Evolutionary conservation across 2,797 vertebrate species (phyloP), one percentile per base, ranked within the genome.

Genomic region (Harpagifer antarcticus): DNA sequence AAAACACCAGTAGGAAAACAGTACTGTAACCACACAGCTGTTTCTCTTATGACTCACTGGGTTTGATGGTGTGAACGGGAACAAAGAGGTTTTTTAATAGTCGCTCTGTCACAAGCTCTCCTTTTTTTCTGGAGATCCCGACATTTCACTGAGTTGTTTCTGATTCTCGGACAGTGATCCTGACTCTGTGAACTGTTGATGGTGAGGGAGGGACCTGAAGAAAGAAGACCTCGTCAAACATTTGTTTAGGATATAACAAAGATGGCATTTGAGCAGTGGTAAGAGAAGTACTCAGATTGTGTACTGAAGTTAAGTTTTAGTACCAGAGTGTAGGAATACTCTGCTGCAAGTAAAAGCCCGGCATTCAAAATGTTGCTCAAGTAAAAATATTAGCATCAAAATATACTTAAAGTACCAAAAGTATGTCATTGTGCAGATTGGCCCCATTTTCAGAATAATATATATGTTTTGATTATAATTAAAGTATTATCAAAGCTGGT

Each of bases 61-160:
- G 88, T 77, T 81, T 96, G 76, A 98, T 92, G 73, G 93, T 92
- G 58, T 92, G 91, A 91, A 97, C 53, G 15, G 96, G 95, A 68
- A 97, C 94, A 81, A 92, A 95, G 82, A 96, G 73, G 9, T 93
- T 86, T 57, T 94, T 93, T 76, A 96, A 87, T 33, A 91, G 84
- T 13, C 85, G 82, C 3, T 86, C 85, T 0, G 13, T 61, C 84
- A 57, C 0, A 17, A 44, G n/a, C 12, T 63, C 23, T 85, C 76
- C 57, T 86, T 63, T 33, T 71, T 85, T 57, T 42, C 59, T 0
- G 68, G 50, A 48, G 61, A 76, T 50, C 16, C 67, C 7, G 27
- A 68, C 5, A 9, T 44, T 20, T 71, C 23, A 31, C 40, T 50
- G 33, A 60, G 68, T 68, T n/a, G 89, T 68, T 60, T 79, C 85